phyloP scores from a whole-genome alignment of 2,888 invertebrate species.

The Melitaea athalia region DNA sequence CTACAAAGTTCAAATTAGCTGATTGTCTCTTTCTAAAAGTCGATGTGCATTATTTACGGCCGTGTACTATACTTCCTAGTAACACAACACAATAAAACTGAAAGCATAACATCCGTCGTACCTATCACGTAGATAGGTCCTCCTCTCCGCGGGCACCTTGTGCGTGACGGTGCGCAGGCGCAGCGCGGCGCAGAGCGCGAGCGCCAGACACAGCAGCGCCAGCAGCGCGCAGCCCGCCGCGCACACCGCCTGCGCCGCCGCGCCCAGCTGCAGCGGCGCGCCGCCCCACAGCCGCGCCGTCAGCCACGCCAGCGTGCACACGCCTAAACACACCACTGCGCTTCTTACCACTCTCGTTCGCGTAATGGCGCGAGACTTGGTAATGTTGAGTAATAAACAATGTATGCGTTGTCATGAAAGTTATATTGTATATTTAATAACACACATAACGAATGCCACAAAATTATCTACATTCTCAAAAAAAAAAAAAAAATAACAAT shows the following conservation, averaged over 20 bases:
- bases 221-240: constrained; percentile 86
- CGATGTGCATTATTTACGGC: too few relatives aligned
- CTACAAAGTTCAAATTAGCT: too few relatives aligned
- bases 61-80: too few relatives aligned
- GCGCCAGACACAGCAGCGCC: constrained; percentile 84
- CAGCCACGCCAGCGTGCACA: constrained; percentile 85
- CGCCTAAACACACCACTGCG: constrained; percentile 68
- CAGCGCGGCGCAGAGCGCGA: constrained; percentile 85
- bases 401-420: too few relatives aligned
- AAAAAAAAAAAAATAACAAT: too few relatives aligned
- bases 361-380: too few relatives aligned
- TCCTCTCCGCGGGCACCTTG: constrained; percentile 82
- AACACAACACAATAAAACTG: not conserved
- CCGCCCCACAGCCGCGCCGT: constrained; percentile 86
- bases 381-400: too few relatives aligned
- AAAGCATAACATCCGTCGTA: constrained; percentile 40
- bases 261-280: constrained; percentile 78
- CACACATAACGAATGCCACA: too few relatives aligned
- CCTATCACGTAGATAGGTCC: constrained; percentile 81
- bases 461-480: too few relatives aligned
- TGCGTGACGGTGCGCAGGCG: constrained; percentile 82
- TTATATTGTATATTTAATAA: too few relatives aligned
- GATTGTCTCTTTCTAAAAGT: too few relatives aligned
- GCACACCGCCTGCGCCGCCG: constrained; percentile 84
- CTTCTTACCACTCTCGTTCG: not conserved